Conservation (phyloP, 2,113 vertebrate species). For the Dolichallabes microphthalmus region DNA sequence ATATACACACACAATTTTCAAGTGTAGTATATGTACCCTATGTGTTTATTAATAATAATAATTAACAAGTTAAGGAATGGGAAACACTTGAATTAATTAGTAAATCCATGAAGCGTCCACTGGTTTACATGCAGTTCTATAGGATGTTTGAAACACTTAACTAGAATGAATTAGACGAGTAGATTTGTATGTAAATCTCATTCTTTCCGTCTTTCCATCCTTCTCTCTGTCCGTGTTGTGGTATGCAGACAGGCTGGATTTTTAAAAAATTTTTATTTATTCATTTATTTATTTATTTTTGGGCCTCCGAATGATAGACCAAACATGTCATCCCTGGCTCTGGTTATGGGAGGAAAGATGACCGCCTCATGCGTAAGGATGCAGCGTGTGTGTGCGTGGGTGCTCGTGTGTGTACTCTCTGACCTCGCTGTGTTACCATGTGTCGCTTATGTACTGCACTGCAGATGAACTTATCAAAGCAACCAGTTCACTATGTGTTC, state of each 20-base stretch:
- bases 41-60: background rate
- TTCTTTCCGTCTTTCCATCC: conserved; percentile 49
- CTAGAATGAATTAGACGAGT: background rate
- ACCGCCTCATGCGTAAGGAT: conserved; percentile 56
- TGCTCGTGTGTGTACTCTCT: conserved; percentile 2
- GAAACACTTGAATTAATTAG: background rate
- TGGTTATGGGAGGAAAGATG: conserved; percentile 61
- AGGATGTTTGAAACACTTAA: background rate
- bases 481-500: background rate
- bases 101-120: background rate
- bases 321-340: conserved; percentile 73
- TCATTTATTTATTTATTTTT: conserved; percentile 24
- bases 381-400: conserved; percentile 53
- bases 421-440: conserved; percentile 14
- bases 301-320: conserved; percentile 73
- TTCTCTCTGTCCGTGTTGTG: conserved; percentile 58
- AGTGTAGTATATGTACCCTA: background rate
- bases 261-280: no score
- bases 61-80: background rate
- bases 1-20: no score
- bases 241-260: conserved; percentile 78
- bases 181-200: conserved; percentile 51
- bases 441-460: conserved; percentile 12
- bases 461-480: conserved; percentile 23
- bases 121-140: background rate